Base-by-base conservation (phyloP, 2,797 vertebrate genomes). In the Diplodus sargus region DNA sequence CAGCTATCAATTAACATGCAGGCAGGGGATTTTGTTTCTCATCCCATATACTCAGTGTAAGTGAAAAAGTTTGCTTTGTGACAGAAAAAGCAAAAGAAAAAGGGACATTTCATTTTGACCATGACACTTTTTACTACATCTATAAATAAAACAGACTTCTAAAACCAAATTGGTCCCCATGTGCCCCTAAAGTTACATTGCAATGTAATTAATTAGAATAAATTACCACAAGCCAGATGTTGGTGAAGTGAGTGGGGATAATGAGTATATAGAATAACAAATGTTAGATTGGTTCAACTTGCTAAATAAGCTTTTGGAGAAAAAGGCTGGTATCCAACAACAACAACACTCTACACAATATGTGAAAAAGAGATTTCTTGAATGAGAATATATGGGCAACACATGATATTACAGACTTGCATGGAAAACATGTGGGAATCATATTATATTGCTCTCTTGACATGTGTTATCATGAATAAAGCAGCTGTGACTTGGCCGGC, bases 381-480 rank as follows among this genome's bases (percentile, higher is more conserved):
- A 87, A 83, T 78, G 74, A 81, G 60, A 51, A 73, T 83, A 59
- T 82, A 77, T 83, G 79, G 59, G 25, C 43, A 75, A 54, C 74
- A 68, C 60, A 70, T 78, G 69, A 78, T 61, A 43, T 63, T 39
- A 59, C 10, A 73, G 65, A 76, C n/a, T 4, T 76, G 78, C 49
- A 45, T 47, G 75, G 62, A 79, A 86, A 90, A 89, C 91, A 89
- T 87, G 73, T 90, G 89, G 88, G 47, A 83, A 70, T 86, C 53
- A 85, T 84, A 87, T 74, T 57, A 73, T 71, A 51, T 74, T 83
- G 66, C 22, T 88, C 72, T 88, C 30, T 53, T 81, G 70, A 90
- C 89, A 86, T 89, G 89, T 90, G 89, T 88, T 88, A 83, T 88
- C 86, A 81, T 85, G 85, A 87, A 71, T 18, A 23, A 52, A 79